Percentiles rank a stretch among this genome's conserved stretches.
Conservation (phyloP, 2,888 invertebrate species). For the Agonopterix arenella region DNA sequence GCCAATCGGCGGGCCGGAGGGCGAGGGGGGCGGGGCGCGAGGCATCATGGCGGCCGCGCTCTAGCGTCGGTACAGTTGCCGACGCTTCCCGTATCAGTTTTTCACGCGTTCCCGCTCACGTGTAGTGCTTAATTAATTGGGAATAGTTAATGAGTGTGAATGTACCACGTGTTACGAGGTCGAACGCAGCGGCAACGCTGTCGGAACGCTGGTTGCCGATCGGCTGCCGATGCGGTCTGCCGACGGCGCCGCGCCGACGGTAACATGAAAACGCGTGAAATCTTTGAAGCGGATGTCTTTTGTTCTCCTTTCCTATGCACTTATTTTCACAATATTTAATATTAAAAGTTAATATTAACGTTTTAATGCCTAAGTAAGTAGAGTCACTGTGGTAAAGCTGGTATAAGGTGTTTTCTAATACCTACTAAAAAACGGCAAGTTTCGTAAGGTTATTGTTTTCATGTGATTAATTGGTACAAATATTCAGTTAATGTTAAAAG, state of each 20-base stretch:
- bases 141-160: conserved; percentile 40
- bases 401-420: too few relatives aligned
- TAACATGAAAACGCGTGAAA: background rate
- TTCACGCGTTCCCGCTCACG: conserved; percentile 34
- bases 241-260: conserved; percentile 21
- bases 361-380: too few relatives aligned
- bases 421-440: too few relatives aligned
- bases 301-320: too few relatives aligned
- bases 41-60: conserved; percentile 64
- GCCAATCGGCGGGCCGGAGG: conserved; percentile 45
- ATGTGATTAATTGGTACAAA: too few relatives aligned
- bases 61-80: conserved; percentile 25
- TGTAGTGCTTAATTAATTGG: conserved; percentile 44
- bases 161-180: conserved; percentile 18
- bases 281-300: background rate
- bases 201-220: conserved; percentile 13
- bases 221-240: conserved; percentile 31
- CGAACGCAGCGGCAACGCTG: conserved; percentile 21
- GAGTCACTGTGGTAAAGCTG: too few relatives aligned
- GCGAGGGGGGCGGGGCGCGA: conserved; percentile 50
- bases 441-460: too few relatives aligned
- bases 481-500: too few relatives aligned
- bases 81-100: conserved; percentile 29
- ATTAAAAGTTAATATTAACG: too few relatives aligned
- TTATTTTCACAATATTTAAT: too few relatives aligned